Base-by-base conservation (phyloP, 2,888 invertebrate species). In the Glaucopsyche alexis region DNA sequence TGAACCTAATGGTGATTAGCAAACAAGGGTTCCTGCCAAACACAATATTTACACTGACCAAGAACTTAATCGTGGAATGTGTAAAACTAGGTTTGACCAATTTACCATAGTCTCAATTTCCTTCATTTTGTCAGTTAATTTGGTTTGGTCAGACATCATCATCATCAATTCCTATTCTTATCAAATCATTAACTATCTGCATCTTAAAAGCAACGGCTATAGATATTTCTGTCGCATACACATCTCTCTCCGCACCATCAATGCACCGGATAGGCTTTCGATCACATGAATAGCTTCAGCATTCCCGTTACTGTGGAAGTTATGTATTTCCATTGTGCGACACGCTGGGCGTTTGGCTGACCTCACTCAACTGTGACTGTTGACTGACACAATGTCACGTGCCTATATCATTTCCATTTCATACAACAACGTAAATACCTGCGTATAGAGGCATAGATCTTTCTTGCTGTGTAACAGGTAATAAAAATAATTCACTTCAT, bases 251-350 rank as follows among this genome's bases (percentile, higher is more conserved):
- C 40, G 52, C 16, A 14, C 16, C 16, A 13, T 60, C 13, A 29
- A 60, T 7, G 29, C 60, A 38, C 60, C 60, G 29, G 60, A 60
- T 60, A 60, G 60, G 60, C 60, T 38, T 60, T 60, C 7, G 29
- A 60, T 60, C 60, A 60, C 60, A 60, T 60, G 60, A 60, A 60
- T 60, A 60, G 29, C 60, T 60, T 60, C 29, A 60, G 29, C 7
- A 60, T 60, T 60, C 60, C 60, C 60, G 60, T 60, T 60, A 60
- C 7, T 13, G 29, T 60, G 47, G 47, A 47, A 11, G 60, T 60
- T 38, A n/a, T n/a, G n/a, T n/a, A 60, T 60, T 60, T 60, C 60
- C 60, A 60, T 60, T 60, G 60, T 60, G 60, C 7, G 29, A 14
- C 13, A 29, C 0, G 29, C 29, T 29, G 14, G 29, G 60, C 60